A percentile compares a stretch with the other conserved stretches of the same genome.
phyloP scores from a whole-genome alignment of 2,888 invertebrate genomes.

The Encarsia formosa region DNA sequence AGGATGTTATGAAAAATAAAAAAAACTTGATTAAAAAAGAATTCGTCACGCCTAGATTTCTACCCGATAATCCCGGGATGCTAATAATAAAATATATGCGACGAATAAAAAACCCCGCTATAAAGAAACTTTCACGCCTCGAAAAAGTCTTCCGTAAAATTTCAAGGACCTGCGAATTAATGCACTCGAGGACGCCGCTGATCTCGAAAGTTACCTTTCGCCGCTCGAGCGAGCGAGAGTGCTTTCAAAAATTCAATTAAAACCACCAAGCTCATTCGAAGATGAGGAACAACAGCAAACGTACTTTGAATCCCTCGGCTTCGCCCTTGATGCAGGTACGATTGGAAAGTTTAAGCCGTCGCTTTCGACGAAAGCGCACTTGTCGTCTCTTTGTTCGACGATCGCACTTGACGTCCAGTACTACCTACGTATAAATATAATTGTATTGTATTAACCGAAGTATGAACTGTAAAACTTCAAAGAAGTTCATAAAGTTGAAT shows the following conservation, averaged over 20 bases:
- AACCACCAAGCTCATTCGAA: neutral
- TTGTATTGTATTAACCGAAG: too few relatives aligned
- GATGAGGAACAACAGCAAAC: neutral
- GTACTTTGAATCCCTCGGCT: neutral
- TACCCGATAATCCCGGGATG: too few relatives aligned
- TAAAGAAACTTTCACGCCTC: constrained; percentile 13
- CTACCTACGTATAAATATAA: too few relatives aligned
- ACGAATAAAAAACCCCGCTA: too few relatives aligned
- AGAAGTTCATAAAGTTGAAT: too few relatives aligned
- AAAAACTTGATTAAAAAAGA: too few relatives aligned
- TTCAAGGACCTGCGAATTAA: constrained; percentile 18
- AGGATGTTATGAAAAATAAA: too few relatives aligned
- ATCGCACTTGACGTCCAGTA: too few relatives aligned
- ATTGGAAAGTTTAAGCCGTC: neutral
- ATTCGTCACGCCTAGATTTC: too few relatives aligned
- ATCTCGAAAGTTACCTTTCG: constrained; percentile 15
- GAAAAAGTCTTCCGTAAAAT: neutral
- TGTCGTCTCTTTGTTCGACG: neutral
- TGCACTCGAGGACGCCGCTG: constrained; percentile 3
- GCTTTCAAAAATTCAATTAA: constrained; percentile 14
- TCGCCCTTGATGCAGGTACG: constrained; percentile 5
- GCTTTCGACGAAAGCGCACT: neutral
- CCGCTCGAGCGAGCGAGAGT: neutral
- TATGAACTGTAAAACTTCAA: too few relatives aligned
- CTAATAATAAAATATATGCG: too few relatives aligned